Conservation (phyloP, 2,888 invertebrate genomes). For the Drosophila peninsularis region DNA sequence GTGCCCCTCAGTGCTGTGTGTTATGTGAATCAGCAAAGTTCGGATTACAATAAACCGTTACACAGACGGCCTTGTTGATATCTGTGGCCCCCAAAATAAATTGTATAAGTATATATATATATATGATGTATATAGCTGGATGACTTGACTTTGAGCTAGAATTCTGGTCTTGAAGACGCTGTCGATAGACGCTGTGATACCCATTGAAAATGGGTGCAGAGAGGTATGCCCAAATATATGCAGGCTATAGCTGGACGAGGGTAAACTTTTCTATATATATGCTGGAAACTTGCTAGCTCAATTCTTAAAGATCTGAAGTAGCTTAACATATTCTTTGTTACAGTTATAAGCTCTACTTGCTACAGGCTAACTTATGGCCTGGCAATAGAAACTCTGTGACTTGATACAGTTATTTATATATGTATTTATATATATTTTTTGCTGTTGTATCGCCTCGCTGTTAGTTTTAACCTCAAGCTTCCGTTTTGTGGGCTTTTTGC, state of each 20-base stretch:
- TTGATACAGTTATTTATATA: constrained; percentile 14
- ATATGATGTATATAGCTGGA: background rate
- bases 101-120: background rate
- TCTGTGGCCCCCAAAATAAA: background rate
- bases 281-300: no score
- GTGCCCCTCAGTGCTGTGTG: background rate
- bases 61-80: background rate
- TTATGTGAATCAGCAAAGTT: background rate
- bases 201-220: background rate
- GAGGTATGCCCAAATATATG: background rate
- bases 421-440: no score
- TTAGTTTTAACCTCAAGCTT: constrained; percentile 46
- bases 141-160: constrained; percentile 14
- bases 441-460: background rate
- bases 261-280: no score
- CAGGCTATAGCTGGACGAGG: no score
- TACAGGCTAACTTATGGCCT: background rate
- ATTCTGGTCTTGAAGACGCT: constrained; percentile 14
- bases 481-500: constrained; percentile 43
- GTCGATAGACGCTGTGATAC: background rate
- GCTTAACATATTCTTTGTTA: background rate
- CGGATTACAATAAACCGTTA: constrained; percentile 10
- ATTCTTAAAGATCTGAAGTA: background rate
- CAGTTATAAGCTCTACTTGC: background rate
- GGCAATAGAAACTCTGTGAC: background rate